These are phyloP conservation scores for Eulemur macaco DNA, from an alignment of 2,113 vertebrate species.

Conservation along the genomic window DNA sequence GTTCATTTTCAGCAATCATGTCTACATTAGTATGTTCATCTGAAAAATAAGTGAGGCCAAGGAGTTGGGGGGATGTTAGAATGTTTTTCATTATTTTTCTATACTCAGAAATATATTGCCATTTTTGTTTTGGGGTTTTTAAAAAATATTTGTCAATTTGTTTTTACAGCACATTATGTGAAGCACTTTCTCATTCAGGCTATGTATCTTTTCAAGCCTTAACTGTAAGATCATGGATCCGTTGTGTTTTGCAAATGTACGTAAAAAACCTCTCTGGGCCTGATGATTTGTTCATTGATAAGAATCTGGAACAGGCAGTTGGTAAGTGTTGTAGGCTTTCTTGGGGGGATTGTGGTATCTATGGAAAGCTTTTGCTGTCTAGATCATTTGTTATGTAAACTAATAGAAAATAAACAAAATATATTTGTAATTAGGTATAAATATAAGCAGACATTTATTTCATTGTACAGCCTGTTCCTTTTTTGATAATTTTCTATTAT, in stretches of 20 bases:
- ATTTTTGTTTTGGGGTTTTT: slow-evolving; percentile 31
- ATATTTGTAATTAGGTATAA: slow-evolving; percentile 42
- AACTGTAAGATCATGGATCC: slow-evolving; percentile 94
- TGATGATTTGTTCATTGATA: slow-evolving; percentile 74
- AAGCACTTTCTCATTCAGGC: slow-evolving; percentile 81
- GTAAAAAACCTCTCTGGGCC: slow-evolving; percentile 84
- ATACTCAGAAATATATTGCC: not conserved
- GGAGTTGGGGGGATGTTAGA: not conserved
- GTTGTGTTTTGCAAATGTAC: slow-evolving; percentile 95
- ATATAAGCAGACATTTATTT: slow-evolving; percentile 62
- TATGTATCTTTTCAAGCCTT: slow-evolving; percentile 88
- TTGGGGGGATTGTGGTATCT: no score
- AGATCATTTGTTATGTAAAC: slow-evolving; percentile 5
- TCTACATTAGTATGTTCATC: not conserved
- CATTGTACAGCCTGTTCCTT: slow-evolving; percentile 63
- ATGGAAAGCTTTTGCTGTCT: not conserved
- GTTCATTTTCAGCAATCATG: not conserved
- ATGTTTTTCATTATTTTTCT: slow-evolving; percentile 24
- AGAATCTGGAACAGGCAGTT: slow-evolving; percentile 79
- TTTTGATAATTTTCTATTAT: slow-evolving; percentile 74
- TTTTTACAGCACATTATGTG: slow-evolving; percentile 87
- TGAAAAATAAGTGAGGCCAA: not conserved
- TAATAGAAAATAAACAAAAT: slow-evolving; percentile 38
- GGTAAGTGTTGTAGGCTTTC: slow-evolving; percentile 75
- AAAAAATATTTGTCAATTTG: slow-evolving; percentile 22